phyloP scores from a whole-genome alignment of 1,140 invertebrate species.

The Elymnias hypermnestra region DNA sequence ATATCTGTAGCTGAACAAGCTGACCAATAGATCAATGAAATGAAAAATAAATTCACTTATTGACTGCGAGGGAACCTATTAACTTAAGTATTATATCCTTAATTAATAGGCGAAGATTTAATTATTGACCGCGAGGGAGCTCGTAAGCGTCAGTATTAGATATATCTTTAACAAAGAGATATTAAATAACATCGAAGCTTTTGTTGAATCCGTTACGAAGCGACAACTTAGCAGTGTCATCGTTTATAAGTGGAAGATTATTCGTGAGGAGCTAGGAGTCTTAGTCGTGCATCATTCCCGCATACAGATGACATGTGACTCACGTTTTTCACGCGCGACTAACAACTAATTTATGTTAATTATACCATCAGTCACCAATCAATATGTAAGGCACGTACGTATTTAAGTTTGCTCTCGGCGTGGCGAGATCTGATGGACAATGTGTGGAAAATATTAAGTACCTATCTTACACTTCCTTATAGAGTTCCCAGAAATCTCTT shows the following conservation, averaged over 20 bases:
- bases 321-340: constrained; percentile 63
- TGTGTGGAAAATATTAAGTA: constrained; percentile 31
- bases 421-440: constrained; percentile 20
- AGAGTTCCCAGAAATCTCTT: no score
- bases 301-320: constrained; percentile 59
- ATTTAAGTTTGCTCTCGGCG: constrained; percentile 36
- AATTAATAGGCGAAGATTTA: no score
- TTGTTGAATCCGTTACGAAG: constrained; percentile 24
- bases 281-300: constrained; percentile 32
- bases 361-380: constrained; percentile 35
- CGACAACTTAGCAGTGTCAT: constrained; percentile 24
- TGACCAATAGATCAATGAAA: no score
- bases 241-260: constrained; percentile 42
- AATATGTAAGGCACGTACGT: constrained; percentile 58
- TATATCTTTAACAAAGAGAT: constrained; percentile 8
- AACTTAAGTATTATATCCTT: no score
- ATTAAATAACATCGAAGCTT: constrained; percentile 12
- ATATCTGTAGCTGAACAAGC: no score
- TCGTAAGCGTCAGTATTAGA: neutral
- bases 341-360: constrained; percentile 70
- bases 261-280: constrained; percentile 32
- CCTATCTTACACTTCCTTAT: constrained; percentile 31
- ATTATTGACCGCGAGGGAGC: constrained; percentile 4
- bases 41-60: no score
- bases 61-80: no score